Base-by-base conservation (phyloP, 2,888 invertebrate species). In the Phymatocera aterrima region DNA sequence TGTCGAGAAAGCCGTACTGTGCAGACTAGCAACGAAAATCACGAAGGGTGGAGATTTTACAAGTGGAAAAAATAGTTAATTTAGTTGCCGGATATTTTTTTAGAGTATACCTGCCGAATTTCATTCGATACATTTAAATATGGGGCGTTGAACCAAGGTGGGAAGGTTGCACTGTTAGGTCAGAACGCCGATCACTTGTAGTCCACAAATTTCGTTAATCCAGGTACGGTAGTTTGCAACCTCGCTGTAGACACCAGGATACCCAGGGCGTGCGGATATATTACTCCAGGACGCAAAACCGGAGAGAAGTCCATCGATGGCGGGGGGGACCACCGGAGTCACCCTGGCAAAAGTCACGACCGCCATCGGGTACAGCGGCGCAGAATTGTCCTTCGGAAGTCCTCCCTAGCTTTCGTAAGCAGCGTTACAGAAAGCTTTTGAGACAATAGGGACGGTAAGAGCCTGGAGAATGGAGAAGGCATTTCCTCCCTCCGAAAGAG, bases 381-480 rank as follows among this genome's bases (percentile, higher is more conserved):
- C 94, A 94, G 5, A 94, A 91, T 3, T 90, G 91, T 0, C 92
- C 91, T 1, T 88, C 85, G 1, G 85, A 3, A 88, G 1, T 0
- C 83, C 82, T 1, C 82, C 82, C 12, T 61, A 61, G 0, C 0
- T 0, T 0, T 0, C 15, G 83, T 94, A 94, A 0, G 92, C 92
- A 0, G 87, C 84, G 1, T 86, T 87, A 84, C 94, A 94, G 0
- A 87, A 70, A 2, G 88, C 82, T 2, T 91, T 91, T 78, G 91
- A 93, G 8, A 94, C 91, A 82, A 93, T 91, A 0, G 94, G 94
- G 0, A 94, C 92, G 54, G 91, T 84, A 0, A 93, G 94, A 77
- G 88, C 91, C 77, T 93, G 93, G 31, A 92, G 83, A 83, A 87
- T 86, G 1, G 83, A 82, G 43, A 83, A 43, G 2, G 79, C 65